Conservation (phyloP, 2,113 vertebrate species). For the Hystrix brachyura region DNA sequence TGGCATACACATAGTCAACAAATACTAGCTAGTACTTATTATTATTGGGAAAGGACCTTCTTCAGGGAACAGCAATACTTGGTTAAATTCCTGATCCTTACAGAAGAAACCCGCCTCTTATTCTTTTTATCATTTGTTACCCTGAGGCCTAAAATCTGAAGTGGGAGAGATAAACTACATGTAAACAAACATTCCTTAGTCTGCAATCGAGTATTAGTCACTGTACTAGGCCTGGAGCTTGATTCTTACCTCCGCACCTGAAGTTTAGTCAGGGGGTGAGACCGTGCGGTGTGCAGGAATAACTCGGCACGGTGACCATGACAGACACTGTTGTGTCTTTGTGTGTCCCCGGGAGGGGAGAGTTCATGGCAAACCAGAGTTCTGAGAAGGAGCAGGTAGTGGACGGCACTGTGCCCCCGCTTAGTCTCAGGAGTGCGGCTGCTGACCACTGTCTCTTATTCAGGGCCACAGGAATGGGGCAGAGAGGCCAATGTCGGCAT, state of each 20-base stretch:
- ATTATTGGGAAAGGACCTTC: not conserved
- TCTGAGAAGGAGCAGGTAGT: not conserved
- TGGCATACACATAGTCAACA: not conserved
- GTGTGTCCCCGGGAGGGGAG: not conserved
- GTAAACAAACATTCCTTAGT: not conserved
- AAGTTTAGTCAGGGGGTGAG: not conserved
- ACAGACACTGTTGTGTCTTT: not conserved
- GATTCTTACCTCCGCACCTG: not conserved
- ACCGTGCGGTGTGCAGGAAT: not conserved
- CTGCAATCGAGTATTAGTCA: too few relatives aligned
- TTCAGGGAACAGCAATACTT: not conserved
- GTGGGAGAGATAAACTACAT: not conserved
- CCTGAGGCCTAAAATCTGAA: not conserved
- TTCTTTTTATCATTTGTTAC: not conserved
- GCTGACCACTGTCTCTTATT: not conserved
- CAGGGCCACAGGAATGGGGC: not conserved
- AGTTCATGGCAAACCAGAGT: not conserved
- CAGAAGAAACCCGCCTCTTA: not conserved
- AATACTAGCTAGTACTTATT: not conserved
- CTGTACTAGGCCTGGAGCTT: not conserved
- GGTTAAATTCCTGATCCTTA: not conserved
- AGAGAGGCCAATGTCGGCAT: not conserved
- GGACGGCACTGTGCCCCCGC: rapidly evolving
- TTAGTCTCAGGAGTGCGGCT: not conserved
- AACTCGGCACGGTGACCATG: not conserved